Percentiles rank a stretch among this genome's conserved stretches.
These are phyloP conservation scores for Lamellibrachia satsuma DNA, from an alignment of 2,888 invertebrate species.

Conservation along the genomic window DNA sequence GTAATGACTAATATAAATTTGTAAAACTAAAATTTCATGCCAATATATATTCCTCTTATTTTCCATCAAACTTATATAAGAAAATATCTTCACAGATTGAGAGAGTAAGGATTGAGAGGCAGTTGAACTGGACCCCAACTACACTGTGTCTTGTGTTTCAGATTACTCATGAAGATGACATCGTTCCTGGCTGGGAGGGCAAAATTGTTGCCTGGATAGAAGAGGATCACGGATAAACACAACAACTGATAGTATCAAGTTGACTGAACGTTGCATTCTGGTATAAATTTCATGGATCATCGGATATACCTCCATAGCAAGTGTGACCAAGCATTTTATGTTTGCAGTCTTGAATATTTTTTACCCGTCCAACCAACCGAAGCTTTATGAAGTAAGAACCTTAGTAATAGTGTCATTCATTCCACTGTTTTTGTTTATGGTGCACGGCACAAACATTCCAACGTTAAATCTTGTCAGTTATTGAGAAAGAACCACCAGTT, in stretches of 20 bases:
- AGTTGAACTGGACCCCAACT: too few species aligned
- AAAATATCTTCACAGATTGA: too few species aligned
- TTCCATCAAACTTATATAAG: too few species aligned
- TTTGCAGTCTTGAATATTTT: background rate
- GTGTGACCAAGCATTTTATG: background rate
- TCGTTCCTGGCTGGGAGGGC: constrained; percentile 67
- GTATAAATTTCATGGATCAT: background rate
- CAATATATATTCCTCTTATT: too few species aligned
- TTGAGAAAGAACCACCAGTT: background rate
- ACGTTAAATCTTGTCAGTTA: background rate
- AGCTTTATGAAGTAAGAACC: background rate
- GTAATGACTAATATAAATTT: too few species aligned
- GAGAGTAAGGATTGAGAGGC: too few species aligned
- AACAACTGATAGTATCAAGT: background rate
- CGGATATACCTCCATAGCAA: background rate
- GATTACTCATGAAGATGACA: constrained; percentile 60
- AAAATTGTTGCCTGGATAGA: constrained; percentile 68
- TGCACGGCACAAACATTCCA: background rate
- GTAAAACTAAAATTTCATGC: too few species aligned
- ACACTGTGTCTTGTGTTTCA: constrained; percentile 24
- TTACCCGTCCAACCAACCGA: background rate
- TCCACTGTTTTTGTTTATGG: background rate
- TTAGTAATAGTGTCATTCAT: background rate
- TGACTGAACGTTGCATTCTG: background rate
- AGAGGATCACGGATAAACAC: constrained; percentile 51